A percentile compares a stretch with the other conserved stretches of the same genome.
Evolutionary conservation across 2,888 invertebrate genomes (phyloP).

Genomic region (Hipparchia semele): DNA sequence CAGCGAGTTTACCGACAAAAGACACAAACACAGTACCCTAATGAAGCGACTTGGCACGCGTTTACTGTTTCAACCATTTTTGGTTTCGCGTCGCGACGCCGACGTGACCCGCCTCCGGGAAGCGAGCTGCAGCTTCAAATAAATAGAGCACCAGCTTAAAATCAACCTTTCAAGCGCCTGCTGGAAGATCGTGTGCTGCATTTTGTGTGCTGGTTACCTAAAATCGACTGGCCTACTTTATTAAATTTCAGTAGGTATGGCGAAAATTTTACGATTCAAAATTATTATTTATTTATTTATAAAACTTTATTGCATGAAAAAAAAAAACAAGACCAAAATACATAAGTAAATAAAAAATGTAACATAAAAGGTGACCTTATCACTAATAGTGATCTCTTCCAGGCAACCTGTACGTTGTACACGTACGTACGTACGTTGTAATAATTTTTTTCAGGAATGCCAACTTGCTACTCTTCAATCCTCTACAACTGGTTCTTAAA

Average conservation of each 20-base stretch:
- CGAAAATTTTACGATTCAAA: neutral
- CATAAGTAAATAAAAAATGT: too few species aligned
- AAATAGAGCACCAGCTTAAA: constrained; percentile 14
- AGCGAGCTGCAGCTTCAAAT: neutral
- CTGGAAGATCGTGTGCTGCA: constrained; percentile 10
- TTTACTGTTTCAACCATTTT: constrained; percentile 52
- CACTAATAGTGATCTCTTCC: too few species aligned
- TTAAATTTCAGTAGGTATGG: neutral
- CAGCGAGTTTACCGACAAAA: constrained; percentile 27
- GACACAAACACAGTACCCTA: constrained; percentile 50
- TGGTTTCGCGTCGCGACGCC: constrained; percentile 49
- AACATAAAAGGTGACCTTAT: too few species aligned
- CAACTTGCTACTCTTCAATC: too few species aligned
- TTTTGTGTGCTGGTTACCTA: neutral
- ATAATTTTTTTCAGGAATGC: too few species aligned
- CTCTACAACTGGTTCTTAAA: too few species aligned
- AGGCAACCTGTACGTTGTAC: too few species aligned
- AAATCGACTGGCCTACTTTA: constrained; percentile 4
- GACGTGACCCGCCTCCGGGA: constrained; percentile 39
- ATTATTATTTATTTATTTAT: too few species aligned
- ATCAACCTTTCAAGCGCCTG: constrained; percentile 20
- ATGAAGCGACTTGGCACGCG: constrained; percentile 61
- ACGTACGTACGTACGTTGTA: too few species aligned
- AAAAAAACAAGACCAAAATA: too few species aligned
- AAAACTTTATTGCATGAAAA: too few species aligned